Conservation (phyloP, 2,797 vertebrate species). For the Myotis myotis region DNA sequence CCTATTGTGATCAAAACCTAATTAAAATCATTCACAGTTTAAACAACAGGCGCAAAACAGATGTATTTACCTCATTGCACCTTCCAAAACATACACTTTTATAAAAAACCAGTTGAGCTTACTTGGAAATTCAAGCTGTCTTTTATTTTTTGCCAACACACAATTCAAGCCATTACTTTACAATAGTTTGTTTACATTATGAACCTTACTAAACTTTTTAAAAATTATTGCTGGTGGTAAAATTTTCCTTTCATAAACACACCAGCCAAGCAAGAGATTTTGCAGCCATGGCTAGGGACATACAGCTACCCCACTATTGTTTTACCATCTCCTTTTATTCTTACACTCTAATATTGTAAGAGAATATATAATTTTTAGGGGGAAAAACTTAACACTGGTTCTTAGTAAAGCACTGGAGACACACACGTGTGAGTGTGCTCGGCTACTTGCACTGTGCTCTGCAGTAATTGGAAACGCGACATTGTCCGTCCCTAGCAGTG, state of each 20-base stretch:
- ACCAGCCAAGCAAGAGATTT: background rate
- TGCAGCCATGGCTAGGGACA: background rate
- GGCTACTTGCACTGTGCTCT: background rate
- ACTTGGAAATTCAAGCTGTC: background rate
- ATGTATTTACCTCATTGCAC: background rate
- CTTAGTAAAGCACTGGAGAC: background rate
- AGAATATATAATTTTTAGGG: background rate
- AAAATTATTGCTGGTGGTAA: conserved; percentile 37
- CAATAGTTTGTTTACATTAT: conserved; percentile 24
- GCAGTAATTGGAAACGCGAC: background rate
- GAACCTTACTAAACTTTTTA: background rate
- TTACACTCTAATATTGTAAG: background rate
- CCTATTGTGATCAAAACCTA: background rate
- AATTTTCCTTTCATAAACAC: background rate
- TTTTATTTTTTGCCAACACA: background rate
- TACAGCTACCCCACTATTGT: background rate
- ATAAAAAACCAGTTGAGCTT: background rate
- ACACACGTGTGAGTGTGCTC: background rate
- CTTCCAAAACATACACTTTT: conserved; percentile 14
- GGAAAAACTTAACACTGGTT: background rate
- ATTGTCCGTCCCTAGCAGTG: background rate
- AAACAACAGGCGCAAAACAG: background rate
- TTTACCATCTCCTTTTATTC: background rate
- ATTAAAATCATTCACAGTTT: background rate
- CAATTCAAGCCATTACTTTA: conserved; percentile 12